phyloP scores from a whole-genome alignment of 2,113 vertebrate genomes.

The Lepisosteus osseus region DNA sequence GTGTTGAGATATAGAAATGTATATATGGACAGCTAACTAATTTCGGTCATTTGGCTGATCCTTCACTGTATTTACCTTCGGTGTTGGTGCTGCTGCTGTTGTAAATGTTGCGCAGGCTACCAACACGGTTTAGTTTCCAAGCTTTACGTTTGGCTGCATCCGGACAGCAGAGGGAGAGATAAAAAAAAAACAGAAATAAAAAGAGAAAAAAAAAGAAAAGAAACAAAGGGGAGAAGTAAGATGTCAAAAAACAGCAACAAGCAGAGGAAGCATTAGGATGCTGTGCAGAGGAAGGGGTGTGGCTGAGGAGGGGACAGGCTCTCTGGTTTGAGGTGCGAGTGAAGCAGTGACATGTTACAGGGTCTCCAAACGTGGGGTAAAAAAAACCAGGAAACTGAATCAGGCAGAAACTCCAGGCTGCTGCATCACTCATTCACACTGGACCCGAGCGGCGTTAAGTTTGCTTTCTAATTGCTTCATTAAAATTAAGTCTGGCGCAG shows the following conservation, averaged over 20 bases:
- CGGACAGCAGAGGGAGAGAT: slow-evolving; percentile 72
- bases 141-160: slow-evolving; percentile 90
- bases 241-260: slow-evolving; percentile 52
- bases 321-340: background rate
- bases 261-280: slow-evolving; percentile 7
- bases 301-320: background rate
- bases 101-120: slow-evolving; percentile 93
- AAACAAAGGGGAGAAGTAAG: slow-evolving; percentile 60
- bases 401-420: background rate
- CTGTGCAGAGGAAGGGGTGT: background rate
- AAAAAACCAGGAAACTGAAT: slow-evolving; percentile 6
- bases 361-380: background rate
- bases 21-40: background rate
- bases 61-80: slow-evolving; percentile 74
- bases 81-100: slow-evolving; percentile 81
- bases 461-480: too few species aligned
- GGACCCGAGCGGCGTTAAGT: too few species aligned
- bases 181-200: slow-evolving; percentile 31
- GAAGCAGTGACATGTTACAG: background rate
- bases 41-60: too few species aligned
- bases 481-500: too few species aligned
- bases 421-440: too few species aligned
- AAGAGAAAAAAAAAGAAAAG: slow-evolving; percentile 41
- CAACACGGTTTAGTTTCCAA: slow-evolving; percentile 91
- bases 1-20: background rate